Percentiles rank a stretch among this genome's conserved stretches.
These are phyloP conservation scores for Paramisgurnus dabryanus DNA, from an alignment of 2,113 vertebrate genomes.

Conservation along the genomic window DNA sequence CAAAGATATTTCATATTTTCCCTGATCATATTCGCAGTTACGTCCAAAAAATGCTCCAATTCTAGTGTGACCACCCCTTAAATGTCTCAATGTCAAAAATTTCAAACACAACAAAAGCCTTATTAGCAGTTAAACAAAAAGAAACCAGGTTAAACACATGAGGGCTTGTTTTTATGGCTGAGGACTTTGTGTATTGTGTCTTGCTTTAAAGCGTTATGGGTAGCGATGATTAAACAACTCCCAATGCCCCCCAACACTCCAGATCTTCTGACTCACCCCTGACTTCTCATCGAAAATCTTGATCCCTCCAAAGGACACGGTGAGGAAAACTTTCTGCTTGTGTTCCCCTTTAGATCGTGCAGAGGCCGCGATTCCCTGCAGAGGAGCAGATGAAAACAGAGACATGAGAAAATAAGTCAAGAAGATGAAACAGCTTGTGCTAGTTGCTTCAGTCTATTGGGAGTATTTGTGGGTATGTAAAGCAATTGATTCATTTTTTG, in stretches of 20 bases:
- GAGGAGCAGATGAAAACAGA: slow-evolving; percentile 62
- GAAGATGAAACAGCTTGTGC: slow-evolving; percentile 17
- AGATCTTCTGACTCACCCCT: slow-evolving; percentile 82
- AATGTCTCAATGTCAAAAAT: too few species aligned
- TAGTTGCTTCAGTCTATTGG: slow-evolving; percentile 36
- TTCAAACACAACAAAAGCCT: background rate
- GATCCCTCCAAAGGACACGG: slow-evolving; percentile 97
- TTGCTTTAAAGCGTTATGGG: slow-evolving; percentile 8
- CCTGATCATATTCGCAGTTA: too few species aligned
- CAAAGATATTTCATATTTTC: too few species aligned
- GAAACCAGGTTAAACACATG: slow-evolving; percentile 11
- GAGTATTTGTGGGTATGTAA: slow-evolving; percentile 43
- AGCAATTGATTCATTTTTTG: slow-evolving; percentile 14
- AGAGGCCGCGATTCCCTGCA: slow-evolving; percentile 88
- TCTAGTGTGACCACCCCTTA: too few species aligned
- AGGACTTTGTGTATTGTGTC: background rate
- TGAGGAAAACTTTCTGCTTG: slow-evolving; percentile 97
- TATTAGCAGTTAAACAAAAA: background rate
- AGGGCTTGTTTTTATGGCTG: slow-evolving; percentile 3
- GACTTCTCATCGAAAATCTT: slow-evolving; percentile 99
- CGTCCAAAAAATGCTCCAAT: too few species aligned
- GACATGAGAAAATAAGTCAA: slow-evolving; percentile 11
- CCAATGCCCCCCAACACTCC: background rate
- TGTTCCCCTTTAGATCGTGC: slow-evolving; percentile 97
- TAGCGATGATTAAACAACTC: slow-evolving; percentile 5